phyloP scores from a whole-genome alignment of 30 jellyfish, hydroid and myxozoan species.

The Sanderia malayensis region DNA sequence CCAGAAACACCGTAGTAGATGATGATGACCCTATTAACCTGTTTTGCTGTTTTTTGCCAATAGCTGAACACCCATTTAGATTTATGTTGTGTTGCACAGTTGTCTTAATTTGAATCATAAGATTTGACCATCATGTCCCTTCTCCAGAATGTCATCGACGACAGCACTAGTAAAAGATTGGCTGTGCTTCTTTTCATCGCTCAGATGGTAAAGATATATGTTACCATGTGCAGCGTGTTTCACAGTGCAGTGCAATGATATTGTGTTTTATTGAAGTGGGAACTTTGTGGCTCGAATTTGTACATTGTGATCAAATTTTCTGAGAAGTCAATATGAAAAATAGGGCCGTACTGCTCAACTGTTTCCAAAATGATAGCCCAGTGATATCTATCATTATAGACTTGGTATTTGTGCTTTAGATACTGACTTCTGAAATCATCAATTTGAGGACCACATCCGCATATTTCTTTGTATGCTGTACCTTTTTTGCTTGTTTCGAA shows the following conservation, averaged over 20 bases:
- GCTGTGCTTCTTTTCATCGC: not conserved
- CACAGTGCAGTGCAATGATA: conserved; percentile 5
- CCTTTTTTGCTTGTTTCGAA: not conserved
- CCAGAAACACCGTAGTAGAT: conserved; percentile 20
- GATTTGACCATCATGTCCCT: not conserved
- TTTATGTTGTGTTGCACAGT: conserved; percentile 14
- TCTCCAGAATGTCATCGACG: not conserved
- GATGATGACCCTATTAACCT: too few relatives aligned
- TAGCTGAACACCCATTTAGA: not conserved
- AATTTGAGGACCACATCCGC: not conserved
- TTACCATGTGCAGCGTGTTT: not conserved
- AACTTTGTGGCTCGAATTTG: conserved; percentile 7
- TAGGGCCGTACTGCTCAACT: not conserved
- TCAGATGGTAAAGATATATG: not conserved
- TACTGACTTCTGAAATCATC: not conserved
- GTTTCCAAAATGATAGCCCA: not conserved
- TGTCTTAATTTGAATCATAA: conserved; percentile 6
- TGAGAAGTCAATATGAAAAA: conserved; percentile 6
- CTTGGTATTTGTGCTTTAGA: not conserved
- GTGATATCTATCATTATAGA: not conserved
- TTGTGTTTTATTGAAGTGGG: not conserved
- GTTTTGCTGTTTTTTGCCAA: not conserved
- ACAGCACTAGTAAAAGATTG: not conserved
- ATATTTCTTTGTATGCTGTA: not conserved
- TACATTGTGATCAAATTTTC: not conserved